Conservation (phyloP, 2,113 vertebrate genomes). For the Ameiurus melas region DNA sequence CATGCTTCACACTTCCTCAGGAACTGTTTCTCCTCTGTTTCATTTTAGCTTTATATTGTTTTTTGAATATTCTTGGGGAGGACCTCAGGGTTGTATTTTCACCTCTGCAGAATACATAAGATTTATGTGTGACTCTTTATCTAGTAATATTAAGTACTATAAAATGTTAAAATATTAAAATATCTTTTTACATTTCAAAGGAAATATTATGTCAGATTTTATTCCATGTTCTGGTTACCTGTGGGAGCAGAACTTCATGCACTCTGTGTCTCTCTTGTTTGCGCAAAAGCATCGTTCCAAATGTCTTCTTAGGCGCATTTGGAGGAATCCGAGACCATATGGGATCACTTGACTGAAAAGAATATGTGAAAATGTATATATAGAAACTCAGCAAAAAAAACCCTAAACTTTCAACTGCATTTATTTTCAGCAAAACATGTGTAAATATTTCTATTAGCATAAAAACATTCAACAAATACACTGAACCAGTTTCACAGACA, state of each 20-base stretch:
- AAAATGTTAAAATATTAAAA: not conserved
- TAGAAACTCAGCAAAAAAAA: no score
- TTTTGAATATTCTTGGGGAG: conserved; percentile 7
- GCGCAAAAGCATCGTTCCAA: conserved; percentile 63
- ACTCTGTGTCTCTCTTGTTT: conserved; percentile 55
- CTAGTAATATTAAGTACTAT: not conserved
- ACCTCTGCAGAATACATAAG: conserved; percentile 33
- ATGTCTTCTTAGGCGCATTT: conserved; percentile 59
- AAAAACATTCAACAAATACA: no score
- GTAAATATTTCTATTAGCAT: no score
- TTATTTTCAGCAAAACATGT: no score
- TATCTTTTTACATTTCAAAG: not conserved
- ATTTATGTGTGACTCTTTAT: not conserved
- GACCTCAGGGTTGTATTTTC: conserved; percentile 10
- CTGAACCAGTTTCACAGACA: no score
- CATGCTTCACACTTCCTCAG: not conserved
- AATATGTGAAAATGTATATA: not conserved
- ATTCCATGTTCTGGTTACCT: not conserved
- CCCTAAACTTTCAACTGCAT: no score
- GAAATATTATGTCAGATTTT: not conserved
- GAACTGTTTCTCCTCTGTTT: not conserved
- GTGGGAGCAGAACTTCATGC: conserved; percentile 64
- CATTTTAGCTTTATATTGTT: conserved; percentile 23
- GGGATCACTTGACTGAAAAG: conserved; percentile 67
- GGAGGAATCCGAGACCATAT: conserved; percentile 66